Evolutionary conservation across 2,888 invertebrate species (phyloP).

Genomic region (Globia sparganii): DNA sequence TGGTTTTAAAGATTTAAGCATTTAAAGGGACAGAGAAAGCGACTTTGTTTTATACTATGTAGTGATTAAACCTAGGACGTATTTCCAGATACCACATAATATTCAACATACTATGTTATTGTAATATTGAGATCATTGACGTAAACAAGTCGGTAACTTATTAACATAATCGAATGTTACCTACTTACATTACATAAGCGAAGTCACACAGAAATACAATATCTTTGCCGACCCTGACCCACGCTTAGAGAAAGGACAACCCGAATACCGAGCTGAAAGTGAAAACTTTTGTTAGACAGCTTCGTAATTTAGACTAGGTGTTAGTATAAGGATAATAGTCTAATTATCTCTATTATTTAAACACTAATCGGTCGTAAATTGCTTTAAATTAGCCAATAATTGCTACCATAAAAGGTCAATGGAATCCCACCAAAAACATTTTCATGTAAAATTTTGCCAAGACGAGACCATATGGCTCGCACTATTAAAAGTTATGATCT

Average conservation of each 20-base stretch:
- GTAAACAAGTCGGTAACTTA: constrained; percentile 9
- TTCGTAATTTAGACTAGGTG: constrained; percentile 9
- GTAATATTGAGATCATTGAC: constrained; percentile 1
- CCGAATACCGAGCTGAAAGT: constrained; percentile 23
- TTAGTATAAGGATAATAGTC: constrained; percentile 4
- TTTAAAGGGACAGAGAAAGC: too few relatives aligned
- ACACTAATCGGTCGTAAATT: background rate
- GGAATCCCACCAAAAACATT: too few relatives aligned
- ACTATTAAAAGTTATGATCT: too few relatives aligned
- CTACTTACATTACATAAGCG: constrained; percentile 33
- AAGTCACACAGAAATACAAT: constrained; percentile 27
- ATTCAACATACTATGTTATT: constrained; percentile 2
- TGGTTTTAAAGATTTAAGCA: too few relatives aligned
- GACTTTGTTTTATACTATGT: too few relatives aligned
- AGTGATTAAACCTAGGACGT: background rate
- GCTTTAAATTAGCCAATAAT: background rate
- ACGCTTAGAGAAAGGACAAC: constrained; percentile 32
- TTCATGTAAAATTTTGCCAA: too few relatives aligned
- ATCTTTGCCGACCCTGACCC: constrained; percentile 25
- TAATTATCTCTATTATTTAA: constrained; percentile 13
- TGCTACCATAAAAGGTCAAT: background rate
- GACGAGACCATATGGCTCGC: too few relatives aligned
- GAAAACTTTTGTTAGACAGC: constrained; percentile 29
- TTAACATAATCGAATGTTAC: constrained; percentile 52
- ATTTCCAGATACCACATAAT: background rate